Base-by-base conservation (phyloP, 2,113 vertebrate genomes). In the Phalacrocorax brasilianus region DNA sequence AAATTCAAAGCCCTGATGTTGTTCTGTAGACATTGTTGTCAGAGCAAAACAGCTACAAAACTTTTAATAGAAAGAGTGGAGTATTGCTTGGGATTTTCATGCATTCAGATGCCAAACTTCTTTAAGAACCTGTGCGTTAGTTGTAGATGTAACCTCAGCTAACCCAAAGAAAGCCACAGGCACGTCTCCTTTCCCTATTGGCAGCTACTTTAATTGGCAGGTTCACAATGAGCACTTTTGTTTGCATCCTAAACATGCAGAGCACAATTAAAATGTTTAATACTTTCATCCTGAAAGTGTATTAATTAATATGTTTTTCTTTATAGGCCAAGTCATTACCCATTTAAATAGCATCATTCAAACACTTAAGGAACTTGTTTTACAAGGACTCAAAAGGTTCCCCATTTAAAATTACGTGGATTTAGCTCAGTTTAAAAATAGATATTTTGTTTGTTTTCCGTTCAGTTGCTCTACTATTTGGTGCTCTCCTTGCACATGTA, bases 211-310 rank as follows among this genome's bases (percentile, higher is more conserved):
- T 97, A 98, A 98, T 97, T 98, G 98, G 98, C 98, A 97, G 95
- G 92, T 91, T 97, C 97, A 98, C 98, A 98, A 97, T 96, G 92
- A 97, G 85, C 88, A 95, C 94, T 98, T 98, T 98, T 98, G 97
- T 98, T 97, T 98, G 97, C 96, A 97, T 96, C 92, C 95, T 97
- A 93, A 81, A 93, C 76, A 94, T 93, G 91, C 92, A 96, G 86
- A 95, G 71, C 72, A 85, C 70, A 91, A 81, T 98, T 97, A 92
- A 93, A 73, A 93, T 71, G 83, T 79, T 92, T 78, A 91, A 93
- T 88, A 96, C 94, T 98, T 98, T 98, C 93, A 98, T 97, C 95
- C 95, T 93, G 62, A 91, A 89, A 97, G 86, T 92, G 92, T 42
- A 88, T 91, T 94, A 97, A 97, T 98, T 96, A 97, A 96, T 95